These are phyloP conservation scores for Gortyna flavago DNA, from an alignment of 2,888 invertebrate species.

Conservation along the genomic window DNA sequence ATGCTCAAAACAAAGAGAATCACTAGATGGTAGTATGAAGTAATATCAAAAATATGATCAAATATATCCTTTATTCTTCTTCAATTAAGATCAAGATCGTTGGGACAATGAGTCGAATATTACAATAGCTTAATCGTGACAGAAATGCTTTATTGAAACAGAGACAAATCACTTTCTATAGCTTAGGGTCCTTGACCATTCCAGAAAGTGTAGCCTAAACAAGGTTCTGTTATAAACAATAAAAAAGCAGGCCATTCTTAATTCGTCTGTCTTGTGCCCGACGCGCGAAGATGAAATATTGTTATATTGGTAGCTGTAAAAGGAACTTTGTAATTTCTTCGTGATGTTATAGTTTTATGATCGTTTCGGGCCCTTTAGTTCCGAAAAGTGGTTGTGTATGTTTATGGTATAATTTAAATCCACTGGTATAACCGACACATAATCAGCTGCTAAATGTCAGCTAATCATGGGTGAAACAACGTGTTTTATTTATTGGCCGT, in stretches of 20 bases:
- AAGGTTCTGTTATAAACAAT: constrained; percentile 78
- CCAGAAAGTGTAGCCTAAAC: constrained; percentile 79
- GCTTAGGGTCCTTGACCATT: constrained; percentile 84
- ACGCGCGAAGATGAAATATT: constrained; percentile 86
- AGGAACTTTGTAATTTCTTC: constrained; percentile 83
- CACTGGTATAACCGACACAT: constrained; percentile 74
- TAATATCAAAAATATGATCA: constrained; percentile 57
- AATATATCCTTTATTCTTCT: constrained; percentile 62
- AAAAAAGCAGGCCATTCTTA: constrained; percentile 69
- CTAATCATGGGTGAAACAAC: constrained; percentile 70
- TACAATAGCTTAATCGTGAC: constrained; percentile 84
- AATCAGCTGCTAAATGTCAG: constrained; percentile 80
- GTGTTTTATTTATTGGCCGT: constrained; percentile 66
- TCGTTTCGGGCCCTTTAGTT: constrained; percentile 79
- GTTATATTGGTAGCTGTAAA: constrained; percentile 86
- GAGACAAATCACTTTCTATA: constrained; percentile 81
- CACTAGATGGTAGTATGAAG: constrained; percentile 8
- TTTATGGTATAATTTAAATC: constrained; percentile 79
- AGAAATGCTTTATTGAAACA: constrained; percentile 80
- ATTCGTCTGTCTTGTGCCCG: constrained; percentile 69
- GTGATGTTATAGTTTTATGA: constrained; percentile 87
- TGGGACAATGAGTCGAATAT: constrained; percentile 70
- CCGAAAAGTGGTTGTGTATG: constrained; percentile 74
- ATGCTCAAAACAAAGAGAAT: background rate
- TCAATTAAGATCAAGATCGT: constrained; percentile 84